Percentiles rank a stretch among this genome's conserved stretches.
These are phyloP conservation scores for Panopea generosa DNA, from an alignment of 2,888 invertebrate species.

Conservation along the genomic window DNA sequence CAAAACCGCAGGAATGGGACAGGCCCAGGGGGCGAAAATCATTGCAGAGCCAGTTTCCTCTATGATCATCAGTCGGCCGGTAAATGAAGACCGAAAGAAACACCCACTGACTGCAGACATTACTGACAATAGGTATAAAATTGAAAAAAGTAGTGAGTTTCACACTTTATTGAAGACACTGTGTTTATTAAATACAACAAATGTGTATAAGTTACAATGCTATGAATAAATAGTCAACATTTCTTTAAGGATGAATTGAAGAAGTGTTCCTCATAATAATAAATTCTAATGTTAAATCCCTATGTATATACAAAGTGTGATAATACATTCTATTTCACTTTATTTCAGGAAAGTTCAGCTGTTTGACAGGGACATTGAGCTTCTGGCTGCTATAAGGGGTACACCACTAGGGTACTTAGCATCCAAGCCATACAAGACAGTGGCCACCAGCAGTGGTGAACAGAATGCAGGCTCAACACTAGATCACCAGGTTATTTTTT, in stretches of 20 bases:
- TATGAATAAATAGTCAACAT: background rate
- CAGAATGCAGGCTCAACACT: constrained; percentile 6
- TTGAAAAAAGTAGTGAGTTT: background rate
- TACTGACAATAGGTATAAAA: constrained; percentile 30
- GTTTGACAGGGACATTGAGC: constrained; percentile 8
- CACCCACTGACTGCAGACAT: constrained; percentile 26
- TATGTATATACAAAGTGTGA: background rate
- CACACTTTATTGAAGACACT: background rate
- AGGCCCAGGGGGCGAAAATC: constrained; percentile 39
- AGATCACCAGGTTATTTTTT: constrained; percentile 17
- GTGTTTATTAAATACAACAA: background rate
- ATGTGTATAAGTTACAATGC: background rate
- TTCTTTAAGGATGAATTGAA: background rate
- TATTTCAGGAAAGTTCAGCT: constrained; percentile 6
- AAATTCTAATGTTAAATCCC: no score
- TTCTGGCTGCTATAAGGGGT: background rate
- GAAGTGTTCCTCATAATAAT: no score
- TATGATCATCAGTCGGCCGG: constrained; percentile 31
- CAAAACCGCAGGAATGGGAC: constrained; percentile 30
- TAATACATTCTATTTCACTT: background rate
- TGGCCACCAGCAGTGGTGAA: constrained; percentile 2
- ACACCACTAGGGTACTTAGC: constrained; percentile 5
- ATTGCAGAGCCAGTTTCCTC: constrained; percentile 34
- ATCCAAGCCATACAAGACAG: background rate
- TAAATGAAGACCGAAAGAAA: constrained; percentile 24